Percentiles rank a stretch among this genome's conserved stretches.
phyloP scores from a whole-genome alignment of 2,888 invertebrate genomes.

The Pollenia labialis region DNA sequence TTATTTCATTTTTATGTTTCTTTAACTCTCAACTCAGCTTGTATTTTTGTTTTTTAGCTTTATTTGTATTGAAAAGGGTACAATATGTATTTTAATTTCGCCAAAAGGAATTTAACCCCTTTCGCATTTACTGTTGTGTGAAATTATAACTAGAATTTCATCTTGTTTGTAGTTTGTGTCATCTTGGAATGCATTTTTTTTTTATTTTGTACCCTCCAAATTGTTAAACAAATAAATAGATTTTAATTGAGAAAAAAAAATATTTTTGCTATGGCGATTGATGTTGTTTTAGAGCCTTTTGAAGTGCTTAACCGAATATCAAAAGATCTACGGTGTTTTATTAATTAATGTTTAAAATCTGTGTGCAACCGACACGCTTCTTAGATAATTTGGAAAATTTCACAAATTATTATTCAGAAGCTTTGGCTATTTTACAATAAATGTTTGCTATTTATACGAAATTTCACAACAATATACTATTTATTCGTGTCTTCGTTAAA shows the following conservation, averaged over 20 bases:
- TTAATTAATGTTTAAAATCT: too few species aligned
- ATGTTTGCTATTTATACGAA: too few species aligned
- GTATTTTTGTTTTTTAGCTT: conserved; percentile 1
- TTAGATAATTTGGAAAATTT: too few species aligned
- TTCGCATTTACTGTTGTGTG: conserved; percentile 55
- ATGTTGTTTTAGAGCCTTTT: background rate
- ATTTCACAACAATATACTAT: too few species aligned
- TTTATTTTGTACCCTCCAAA: background rate
- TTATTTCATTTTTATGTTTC: conserved; percentile 45
- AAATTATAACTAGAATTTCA: conserved; percentile 46
- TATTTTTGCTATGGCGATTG: background rate
- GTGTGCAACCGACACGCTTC: too few species aligned
- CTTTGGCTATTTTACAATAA: too few species aligned
- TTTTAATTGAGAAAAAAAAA: conserved; percentile 1
- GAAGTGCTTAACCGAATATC: background rate
- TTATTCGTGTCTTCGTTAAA: too few species aligned
- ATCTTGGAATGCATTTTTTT: conserved; percentile 15
- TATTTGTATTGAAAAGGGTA: conserved; percentile 23
- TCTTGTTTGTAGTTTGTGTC: conserved; percentile 19
- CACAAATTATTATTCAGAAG: too few species aligned
- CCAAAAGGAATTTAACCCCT: conserved; percentile 44
- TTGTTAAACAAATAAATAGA: conserved; percentile 10
- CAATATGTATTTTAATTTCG: conserved; percentile 26
- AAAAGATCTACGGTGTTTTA: background rate
- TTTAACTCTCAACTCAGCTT: conserved; percentile 14